Evolutionary conservation across 1,140 invertebrate species (phyloP), one percentile per base, ranked within the genome.

Genomic region (Alviniconcha marisindica): DNA sequence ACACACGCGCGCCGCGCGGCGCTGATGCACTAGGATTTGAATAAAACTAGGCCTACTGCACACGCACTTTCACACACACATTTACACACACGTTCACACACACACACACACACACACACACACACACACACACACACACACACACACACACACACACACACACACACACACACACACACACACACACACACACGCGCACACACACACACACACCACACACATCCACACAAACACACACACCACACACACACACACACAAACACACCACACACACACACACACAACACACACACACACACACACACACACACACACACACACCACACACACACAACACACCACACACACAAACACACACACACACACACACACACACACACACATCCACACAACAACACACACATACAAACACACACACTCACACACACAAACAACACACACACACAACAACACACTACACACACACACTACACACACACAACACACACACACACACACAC

Each of bases 251-350:
- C 56, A 60, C 21, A 60, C 56, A 60, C 56, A 60, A 15, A 60
- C 56, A 60, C 56, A 60, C 21, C 56, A 60, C 56, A 60, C 56
- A 60, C 56, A 60, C 56, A 60, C 56, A 60, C 56, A 60, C 56
- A 51, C 7, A 7, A 51, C 48, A 51, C 48, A 51, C 48, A 60
- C 56, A 60, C 56, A 60, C 56, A 15, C 56, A 60, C 56, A 60
- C 56, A 60, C 56, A n/a, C 56, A 60, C 56, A n/a, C 24, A 60
- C 56, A n/a, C 56, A n/a, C 56, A n/a, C 56, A 60, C n/a, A n/a
- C n/a, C n/a, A n/a, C n/a, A n/a, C n/a, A n/a, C n/a, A n/a, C n/a
- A n/a, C n/a, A n/a, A n/a, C n/a, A n/a, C n/a, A n/a, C n/a, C n/a
- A n/a, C n/a, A n/a, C 56, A 60, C 56, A n/a, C 56, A 60, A 5